Base-by-base conservation (phyloP, 2,888 invertebrate genomes). In the Pteria penguin region DNA sequence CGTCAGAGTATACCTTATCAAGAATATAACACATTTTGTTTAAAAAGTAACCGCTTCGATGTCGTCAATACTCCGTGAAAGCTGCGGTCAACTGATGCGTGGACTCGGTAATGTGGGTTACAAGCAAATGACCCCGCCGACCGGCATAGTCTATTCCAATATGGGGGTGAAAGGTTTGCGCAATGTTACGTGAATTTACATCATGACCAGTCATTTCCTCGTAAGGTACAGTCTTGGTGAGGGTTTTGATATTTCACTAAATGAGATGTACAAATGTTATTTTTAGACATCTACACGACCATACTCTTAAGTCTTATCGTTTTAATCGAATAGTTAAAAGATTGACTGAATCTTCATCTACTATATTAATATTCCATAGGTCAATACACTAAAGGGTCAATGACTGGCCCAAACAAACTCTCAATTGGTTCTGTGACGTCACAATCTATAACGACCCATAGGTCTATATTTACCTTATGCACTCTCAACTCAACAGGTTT, bases 21-120 rank as follows among this genome's bases (percentile, higher is more conserved):
- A 60, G 52, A 70, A 65, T 36, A 70, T 75, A 75, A 27, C 72
- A 77, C 72, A 73, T 77, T 72, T 73, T 58, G 58, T 70, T 75
- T 54, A 72, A 77, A 77, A 77, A 77, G 76, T 77, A 77, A 77
- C 67, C 73, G 73, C 67, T 67, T 54, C 60, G 73, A 73, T 77
- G 76, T 76, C 81, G 78, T 76, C 79, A 76, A 70, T 68, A 78
- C 79, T 79, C 81, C 80, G 77, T 77, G 72, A 79, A 78, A 67
- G 74, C 77, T 80, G 84, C 85, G 86, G 86, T 86, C 86, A 86
- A 84, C 80, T 82, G 84, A 84, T 81, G 84, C 81, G 82, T 82
- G 83, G 80, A 82, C 83, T 82, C 81, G 81, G 82, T 84, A 84
- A 81, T 85, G 81, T 79, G 83, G 77, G 82, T 82, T 83, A 82